Evolutionary conservation across 1,140 invertebrate genomes (phyloP).

Genomic region (Aphelinus certus): DNA sequence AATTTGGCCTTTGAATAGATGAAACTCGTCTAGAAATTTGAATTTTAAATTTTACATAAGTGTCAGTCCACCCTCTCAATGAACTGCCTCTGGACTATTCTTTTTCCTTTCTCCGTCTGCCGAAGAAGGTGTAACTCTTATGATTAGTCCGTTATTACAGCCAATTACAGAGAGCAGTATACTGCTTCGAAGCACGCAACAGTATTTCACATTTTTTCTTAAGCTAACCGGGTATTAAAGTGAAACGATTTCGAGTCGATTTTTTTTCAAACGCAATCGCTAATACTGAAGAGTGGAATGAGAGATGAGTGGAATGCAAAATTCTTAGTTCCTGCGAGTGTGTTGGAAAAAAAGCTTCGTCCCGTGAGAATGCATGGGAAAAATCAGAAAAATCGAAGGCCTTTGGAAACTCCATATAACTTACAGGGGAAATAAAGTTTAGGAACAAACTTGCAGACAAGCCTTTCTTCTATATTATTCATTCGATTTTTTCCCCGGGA

Average conservation of each 20-base stretch:
- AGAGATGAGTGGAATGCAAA: not conserved
- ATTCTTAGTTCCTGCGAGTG: not conserved
- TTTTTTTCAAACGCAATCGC: not conserved
- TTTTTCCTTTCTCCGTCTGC: slow-evolving; percentile 3
- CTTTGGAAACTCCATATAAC: too few species aligned
- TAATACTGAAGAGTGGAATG: slow-evolving; percentile 9
- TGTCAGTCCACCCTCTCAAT: slow-evolving; percentile 1
- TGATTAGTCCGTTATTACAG: slow-evolving; percentile 37
- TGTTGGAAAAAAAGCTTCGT: too few species aligned
- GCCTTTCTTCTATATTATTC: too few species aligned
- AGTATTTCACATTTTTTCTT: slow-evolving; percentile 29
- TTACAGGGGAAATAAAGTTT: too few species aligned
- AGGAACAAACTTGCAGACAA: too few species aligned
- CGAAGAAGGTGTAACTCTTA: slow-evolving; percentile 32
- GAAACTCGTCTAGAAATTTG: slow-evolving; percentile 26
- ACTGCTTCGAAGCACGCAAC: slow-evolving; percentile 27
- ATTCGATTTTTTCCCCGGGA: too few species aligned
- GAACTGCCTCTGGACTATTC: slow-evolving; percentile 3
- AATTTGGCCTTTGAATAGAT: slow-evolving; percentile 1
- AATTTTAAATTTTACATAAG: slow-evolving; percentile 31
- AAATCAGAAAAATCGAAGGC: too few species aligned
- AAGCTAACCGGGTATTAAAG: slow-evolving; percentile 3
- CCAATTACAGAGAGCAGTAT: slow-evolving; percentile 16
- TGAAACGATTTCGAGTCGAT: not conserved
- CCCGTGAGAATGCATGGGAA: too few species aligned